Conservation (phyloP, 2,888 invertebrate species). For the Gryllus longicercus region DNA sequence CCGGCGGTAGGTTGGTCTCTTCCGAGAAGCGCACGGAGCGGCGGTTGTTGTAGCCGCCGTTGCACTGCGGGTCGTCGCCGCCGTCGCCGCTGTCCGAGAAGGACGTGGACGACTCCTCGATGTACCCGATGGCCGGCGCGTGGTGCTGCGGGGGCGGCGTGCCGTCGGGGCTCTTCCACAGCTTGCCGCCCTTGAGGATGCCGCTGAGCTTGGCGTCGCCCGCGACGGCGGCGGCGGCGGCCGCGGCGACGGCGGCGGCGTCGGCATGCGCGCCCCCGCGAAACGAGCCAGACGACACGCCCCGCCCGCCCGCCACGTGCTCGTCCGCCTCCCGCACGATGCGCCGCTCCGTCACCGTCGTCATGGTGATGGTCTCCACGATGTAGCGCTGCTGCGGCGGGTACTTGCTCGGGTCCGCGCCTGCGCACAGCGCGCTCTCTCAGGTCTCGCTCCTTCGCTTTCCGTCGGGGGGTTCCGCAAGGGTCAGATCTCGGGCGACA, state of each 20-base stretch:
- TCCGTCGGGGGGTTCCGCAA: too few species aligned
- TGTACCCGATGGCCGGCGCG: constrained; percentile 44
- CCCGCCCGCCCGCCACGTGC: constrained; percentile 35
- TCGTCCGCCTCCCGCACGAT: constrained; percentile 53
- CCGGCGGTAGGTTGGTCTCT: constrained; percentile 34
- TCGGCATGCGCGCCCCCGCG: constrained; percentile 44
- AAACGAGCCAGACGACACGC: background rate
- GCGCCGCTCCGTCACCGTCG: constrained; percentile 62
- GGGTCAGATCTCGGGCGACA: too few species aligned
- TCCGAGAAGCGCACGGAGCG: constrained; percentile 35
- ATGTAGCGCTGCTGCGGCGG: constrained; percentile 50
- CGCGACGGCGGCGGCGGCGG: constrained; percentile 57
- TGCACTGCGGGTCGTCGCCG: constrained; percentile 43
- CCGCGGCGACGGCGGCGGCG: too few species aligned
- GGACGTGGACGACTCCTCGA: constrained; percentile 66
- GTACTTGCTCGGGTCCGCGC: background rate
- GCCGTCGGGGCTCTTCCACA: constrained; percentile 61
- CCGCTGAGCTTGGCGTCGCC: too few species aligned
- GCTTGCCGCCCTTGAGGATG: constrained; percentile 71
- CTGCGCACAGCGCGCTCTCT: constrained; percentile 20
- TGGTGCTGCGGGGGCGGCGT: constrained; percentile 46
- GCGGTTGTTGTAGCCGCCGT: constrained; percentile 49
- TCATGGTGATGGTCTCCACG: too few species aligned
- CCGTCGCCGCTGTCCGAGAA: constrained; percentile 46
- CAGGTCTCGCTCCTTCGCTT: too few species aligned